phyloP scores from a whole-genome alignment of 1,140 invertebrate species.

The Drosophila gunungcola region DNA sequence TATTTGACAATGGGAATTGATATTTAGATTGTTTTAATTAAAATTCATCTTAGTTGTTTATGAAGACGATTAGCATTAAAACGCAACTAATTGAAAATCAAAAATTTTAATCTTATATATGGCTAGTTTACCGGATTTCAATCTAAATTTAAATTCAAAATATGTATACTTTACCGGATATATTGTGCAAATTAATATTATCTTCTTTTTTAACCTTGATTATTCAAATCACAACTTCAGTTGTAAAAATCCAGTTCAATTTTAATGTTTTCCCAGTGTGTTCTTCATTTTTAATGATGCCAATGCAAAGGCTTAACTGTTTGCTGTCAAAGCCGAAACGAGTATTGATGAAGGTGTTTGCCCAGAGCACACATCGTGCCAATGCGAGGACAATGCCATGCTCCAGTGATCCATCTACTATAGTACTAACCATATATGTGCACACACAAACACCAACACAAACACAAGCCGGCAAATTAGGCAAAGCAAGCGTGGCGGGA shows the following conservation, averaged over 20 bases:
- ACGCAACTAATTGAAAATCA: too few species aligned
- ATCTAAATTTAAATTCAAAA: too few species aligned
- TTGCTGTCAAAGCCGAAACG: constrained; percentile 36
- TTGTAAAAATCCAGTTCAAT: background rate
- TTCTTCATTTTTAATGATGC: constrained; percentile 36
- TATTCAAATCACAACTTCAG: background rate
- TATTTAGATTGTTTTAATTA: too few species aligned
- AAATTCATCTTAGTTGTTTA: too few species aligned
- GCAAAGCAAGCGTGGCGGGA: constrained; percentile 40
- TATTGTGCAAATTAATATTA: too few species aligned
- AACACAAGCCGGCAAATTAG: constrained; percentile 43
- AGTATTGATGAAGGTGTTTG: constrained; percentile 50
- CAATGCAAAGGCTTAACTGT: constrained; percentile 22
- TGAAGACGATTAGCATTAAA: too few species aligned
- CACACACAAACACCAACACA: constrained; percentile 13
- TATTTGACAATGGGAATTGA: background rate
- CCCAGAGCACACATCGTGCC: constrained; percentile 11
- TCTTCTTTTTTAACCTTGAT: background rate
- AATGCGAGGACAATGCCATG: background rate
- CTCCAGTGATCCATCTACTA: constrained; percentile 9
- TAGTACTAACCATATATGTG: background rate
- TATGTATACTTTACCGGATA: too few species aligned
- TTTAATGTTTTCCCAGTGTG: background rate
- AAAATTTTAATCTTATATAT: too few species aligned
- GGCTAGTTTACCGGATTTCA: too few species aligned